Evolutionary conservation across 2,888 invertebrate species (phyloP).

Genomic region (Apotomis turbidana): DNA sequence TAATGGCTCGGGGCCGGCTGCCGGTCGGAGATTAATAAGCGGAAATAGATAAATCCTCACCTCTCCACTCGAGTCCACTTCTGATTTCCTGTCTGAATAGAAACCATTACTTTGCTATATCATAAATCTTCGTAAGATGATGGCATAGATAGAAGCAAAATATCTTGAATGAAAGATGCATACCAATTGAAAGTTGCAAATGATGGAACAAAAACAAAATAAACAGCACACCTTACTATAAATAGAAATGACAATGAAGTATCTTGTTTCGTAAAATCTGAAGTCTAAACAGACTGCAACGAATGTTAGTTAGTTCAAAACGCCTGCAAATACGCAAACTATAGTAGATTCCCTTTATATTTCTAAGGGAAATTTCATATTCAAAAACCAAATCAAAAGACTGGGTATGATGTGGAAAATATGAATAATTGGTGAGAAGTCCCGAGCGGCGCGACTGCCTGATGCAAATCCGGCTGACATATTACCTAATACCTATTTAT

Average conservation of each 20-base stretch:
- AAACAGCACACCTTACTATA: no score
- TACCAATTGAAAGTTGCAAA: no score
- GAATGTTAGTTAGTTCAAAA: no score
- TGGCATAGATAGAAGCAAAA: no score
- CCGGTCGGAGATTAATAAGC: constrained; percentile 37
- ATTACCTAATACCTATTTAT: constrained; percentile 51
- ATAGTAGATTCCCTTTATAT: background rate
- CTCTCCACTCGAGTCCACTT: constrained; percentile 2
- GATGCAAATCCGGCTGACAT: constrained; percentile 42
- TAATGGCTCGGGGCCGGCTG: constrained; percentile 22
- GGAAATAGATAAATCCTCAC: constrained; percentile 40
- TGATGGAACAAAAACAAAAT: no score
- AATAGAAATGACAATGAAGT: no score
- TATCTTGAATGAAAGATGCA: no score
- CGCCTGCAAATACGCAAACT: no score
- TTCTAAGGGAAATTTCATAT: constrained; percentile 16
- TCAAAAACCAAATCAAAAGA: constrained; percentile 10
- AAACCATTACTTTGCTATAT: constrained; percentile 4
- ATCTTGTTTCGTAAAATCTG: no score
- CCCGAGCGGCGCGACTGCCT: constrained; percentile 15
- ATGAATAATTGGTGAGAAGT: constrained; percentile 29
- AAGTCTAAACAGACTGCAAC: background rate
- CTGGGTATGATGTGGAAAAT: constrained; percentile 16
- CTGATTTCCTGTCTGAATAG: constrained; percentile 28
- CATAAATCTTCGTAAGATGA: no score